phyloP scores from a whole-genome alignment of 2,888 invertebrate species.

The Polyommatus iphigenia region DNA sequence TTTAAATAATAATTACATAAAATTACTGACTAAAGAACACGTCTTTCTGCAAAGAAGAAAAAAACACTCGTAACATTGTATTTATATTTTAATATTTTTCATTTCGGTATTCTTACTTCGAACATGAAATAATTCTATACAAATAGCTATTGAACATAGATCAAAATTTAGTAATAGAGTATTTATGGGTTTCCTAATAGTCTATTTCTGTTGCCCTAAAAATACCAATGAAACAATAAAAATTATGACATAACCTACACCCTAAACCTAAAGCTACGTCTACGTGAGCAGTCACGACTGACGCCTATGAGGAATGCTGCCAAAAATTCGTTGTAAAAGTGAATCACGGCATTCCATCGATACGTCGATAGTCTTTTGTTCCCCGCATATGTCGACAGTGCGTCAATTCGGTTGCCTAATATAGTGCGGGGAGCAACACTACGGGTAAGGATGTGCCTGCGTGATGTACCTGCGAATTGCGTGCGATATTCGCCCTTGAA shows the following conservation, averaged over 20 bases:
- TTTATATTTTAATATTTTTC: not conserved
- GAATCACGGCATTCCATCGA: conserved; percentile 41
- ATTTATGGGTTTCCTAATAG: not conserved
- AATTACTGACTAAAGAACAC: not conserved
- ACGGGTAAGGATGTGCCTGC: conserved; percentile 75
- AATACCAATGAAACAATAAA: conserved; percentile 4
- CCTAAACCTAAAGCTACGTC: conserved; percentile 2
- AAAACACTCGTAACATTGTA: not conserved
- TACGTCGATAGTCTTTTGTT: conserved; percentile 44
- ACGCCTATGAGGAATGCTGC: conserved; percentile 31
- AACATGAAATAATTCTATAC: not conserved
- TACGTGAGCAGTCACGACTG: not conserved
- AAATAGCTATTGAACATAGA: not conserved
- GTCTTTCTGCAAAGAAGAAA: not conserved
- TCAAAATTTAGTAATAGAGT: not conserved
- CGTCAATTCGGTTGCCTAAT: conserved; percentile 46
- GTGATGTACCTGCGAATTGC: conserved; percentile 73
- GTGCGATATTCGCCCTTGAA: conserved; percentile 73
- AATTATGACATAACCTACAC: not conserved
- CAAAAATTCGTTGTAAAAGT: conserved; percentile 37
- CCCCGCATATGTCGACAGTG: conserved; percentile 58
- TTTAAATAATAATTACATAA: conserved; percentile 8
- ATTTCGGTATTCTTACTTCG: not conserved
- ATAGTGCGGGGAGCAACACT: conserved; percentile 49
- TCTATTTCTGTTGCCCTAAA: not conserved